A percentile compares a stretch with the other conserved stretches of the same genome.
These are phyloP conservation scores for Psophia crepitans DNA, from an alignment of 2,113 vertebrate genomes.

Conservation along the genomic window DNA sequence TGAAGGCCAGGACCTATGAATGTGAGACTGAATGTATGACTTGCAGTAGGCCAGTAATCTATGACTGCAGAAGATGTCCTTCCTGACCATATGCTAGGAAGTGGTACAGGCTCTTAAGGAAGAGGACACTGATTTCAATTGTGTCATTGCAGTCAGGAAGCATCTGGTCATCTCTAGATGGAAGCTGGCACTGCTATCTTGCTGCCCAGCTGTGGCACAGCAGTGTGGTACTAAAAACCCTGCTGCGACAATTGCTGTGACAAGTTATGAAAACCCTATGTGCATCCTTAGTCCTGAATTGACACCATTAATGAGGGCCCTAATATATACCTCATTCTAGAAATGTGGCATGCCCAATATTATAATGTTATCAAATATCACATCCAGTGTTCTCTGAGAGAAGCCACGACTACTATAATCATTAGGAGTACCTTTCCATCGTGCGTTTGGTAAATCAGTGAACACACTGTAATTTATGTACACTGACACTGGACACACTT, in stretches of 20 bases:
- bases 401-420: background rate
- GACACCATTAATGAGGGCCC: background rate
- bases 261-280: background rate
- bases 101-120: background rate
- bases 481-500: background rate
- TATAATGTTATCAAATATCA: background rate
- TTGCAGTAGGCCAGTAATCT: background rate
- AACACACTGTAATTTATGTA: background rate
- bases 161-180: background rate
- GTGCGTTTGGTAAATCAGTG: background rate
- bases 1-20: background rate
- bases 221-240: background rate
- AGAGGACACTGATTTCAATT: background rate
- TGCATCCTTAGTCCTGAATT: background rate
- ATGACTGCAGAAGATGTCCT: background rate
- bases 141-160: background rate
- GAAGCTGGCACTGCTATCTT: background rate
- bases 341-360: background rate
- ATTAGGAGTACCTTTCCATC: background rate
- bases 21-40: background rate
- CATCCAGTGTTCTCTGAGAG: background rate
- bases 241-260: background rate
- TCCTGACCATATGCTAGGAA: background rate
- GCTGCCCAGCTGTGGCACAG: background rate
- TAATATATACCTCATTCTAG: background rate